Conservation (phyloP, 2,888 invertebrate genomes). For the Stenotaenia linearis region DNA sequence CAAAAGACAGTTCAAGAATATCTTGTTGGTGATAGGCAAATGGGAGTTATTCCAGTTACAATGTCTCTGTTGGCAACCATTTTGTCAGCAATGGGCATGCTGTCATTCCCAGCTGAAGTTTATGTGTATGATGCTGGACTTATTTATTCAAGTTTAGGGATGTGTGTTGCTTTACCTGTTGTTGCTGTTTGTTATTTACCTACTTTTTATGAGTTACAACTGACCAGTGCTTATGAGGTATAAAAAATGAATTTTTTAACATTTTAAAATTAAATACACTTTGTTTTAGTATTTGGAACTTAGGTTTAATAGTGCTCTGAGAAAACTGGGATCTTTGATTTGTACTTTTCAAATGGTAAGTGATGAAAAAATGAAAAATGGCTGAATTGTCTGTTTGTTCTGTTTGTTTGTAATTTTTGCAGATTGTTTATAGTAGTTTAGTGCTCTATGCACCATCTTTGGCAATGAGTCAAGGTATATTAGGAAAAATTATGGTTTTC, state of each 20-base stretch:
- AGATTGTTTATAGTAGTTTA: constrained; percentile 33
- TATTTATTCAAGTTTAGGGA: neutral
- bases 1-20: constrained; percentile 29
- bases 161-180: neutral
- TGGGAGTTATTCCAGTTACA: constrained; percentile 6
- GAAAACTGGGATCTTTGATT: constrained; percentile 32
- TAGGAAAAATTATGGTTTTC: neutral
- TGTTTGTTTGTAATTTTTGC: neutral
- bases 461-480: constrained; percentile 34
- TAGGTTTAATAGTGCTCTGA: constrained; percentile 19
- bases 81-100: neutral
- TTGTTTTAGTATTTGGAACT: constrained; percentile 33
- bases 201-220: neutral
- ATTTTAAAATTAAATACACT: too few species aligned
- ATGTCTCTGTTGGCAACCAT: constrained; percentile 19
- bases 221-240: constrained; percentile 28
- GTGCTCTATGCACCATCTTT: constrained; percentile 36
- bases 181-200: constrained; percentile 6
- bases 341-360: constrained; percentile 27
- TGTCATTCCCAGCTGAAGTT: constrained; percentile 14
- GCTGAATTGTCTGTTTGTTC: neutral
- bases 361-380: neutral
- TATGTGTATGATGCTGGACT: constrained; percentile 16
- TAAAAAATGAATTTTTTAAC: too few species aligned
- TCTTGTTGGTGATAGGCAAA: constrained; percentile 19